These are phyloP conservation scores for Notodonta dromedarius DNA, from an alignment of 2,888 invertebrate species.

Conservation along the genomic window DNA sequence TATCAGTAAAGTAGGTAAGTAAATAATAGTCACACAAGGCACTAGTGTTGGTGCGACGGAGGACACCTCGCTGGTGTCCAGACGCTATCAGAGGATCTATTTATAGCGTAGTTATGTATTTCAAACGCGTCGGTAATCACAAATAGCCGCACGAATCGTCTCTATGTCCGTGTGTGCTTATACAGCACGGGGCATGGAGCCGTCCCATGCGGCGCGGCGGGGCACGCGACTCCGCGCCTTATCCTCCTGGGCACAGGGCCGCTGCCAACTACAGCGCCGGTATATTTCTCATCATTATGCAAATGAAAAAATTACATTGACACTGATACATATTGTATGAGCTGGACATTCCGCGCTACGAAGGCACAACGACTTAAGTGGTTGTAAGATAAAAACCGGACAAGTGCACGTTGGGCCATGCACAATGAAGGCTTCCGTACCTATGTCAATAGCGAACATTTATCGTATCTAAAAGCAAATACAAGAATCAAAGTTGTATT, in stretches of 20 bases:
- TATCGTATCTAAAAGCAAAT: too few relatives aligned
- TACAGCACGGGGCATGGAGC: neutral
- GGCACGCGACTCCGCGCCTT: neutral
- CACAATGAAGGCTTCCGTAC: too few relatives aligned
- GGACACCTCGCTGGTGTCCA: neutral
- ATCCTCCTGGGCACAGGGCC: neutral
- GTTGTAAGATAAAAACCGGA: too few relatives aligned
- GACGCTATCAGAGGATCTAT: neutral
- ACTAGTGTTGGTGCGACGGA: neutral
- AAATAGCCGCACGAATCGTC: neutral
- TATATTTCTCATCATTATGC: conserved; percentile 1
- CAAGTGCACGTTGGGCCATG: too few relatives aligned
- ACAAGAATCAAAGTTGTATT: too few relatives aligned
- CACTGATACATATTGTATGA: neutral
- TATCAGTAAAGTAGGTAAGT: too few relatives aligned
- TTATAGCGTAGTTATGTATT: neutral
- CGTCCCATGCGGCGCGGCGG: neutral
- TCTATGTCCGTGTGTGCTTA: neutral
- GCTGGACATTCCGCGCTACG: neutral
- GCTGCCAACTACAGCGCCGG: neutral
- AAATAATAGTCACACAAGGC: too few relatives aligned
- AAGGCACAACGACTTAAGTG: neutral
- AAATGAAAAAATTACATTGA: neutral
- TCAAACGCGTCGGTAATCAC: neutral
- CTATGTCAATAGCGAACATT: too few relatives aligned